A percentile compares a stretch with the other conserved stretches of the same genome.
Conservation (phyloP, 2,797 vertebrate species). For the Steatocranus sp. region DNA sequence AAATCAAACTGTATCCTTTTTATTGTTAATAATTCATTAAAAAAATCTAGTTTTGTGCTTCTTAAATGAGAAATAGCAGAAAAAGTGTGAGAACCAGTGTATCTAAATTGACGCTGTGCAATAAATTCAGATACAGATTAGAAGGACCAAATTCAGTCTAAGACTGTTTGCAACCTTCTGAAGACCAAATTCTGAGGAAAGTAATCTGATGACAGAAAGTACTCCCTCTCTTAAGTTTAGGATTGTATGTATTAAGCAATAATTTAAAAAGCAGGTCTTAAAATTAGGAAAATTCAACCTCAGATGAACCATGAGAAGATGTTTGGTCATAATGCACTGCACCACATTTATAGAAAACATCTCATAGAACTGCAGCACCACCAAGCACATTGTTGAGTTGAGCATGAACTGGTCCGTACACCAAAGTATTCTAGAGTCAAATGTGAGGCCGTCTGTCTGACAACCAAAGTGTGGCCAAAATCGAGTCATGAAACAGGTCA, state of each 20-base stretch:
- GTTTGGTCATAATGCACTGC: not conserved
- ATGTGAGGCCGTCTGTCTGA: not conserved
- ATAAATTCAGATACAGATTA: not conserved
- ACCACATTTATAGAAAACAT: not conserved
- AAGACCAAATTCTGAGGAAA: not conserved
- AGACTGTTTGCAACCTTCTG: not conserved
- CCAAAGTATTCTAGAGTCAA: not conserved
- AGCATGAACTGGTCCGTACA: not conserved
- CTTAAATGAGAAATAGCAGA: not conserved
- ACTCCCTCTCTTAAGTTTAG: not conserved
- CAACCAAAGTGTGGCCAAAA: not conserved
- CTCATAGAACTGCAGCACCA: not conserved
- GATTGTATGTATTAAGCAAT: not conserved
- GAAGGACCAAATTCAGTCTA: not conserved
- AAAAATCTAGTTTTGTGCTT: accelerated
- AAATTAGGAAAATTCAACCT: not conserved
- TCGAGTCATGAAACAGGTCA: not conserved
- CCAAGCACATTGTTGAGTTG: not conserved
- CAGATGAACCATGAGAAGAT: not conserved
- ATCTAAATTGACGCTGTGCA: not conserved
- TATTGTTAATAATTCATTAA: accelerated
- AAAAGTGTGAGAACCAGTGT: not conserved
- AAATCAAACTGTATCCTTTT: not conserved
- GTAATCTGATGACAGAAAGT: not conserved
- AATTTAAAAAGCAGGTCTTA: not conserved